Conservation (phyloP, 2,888 invertebrate genomes). For the Dastarcus helophoroides region DNA sequence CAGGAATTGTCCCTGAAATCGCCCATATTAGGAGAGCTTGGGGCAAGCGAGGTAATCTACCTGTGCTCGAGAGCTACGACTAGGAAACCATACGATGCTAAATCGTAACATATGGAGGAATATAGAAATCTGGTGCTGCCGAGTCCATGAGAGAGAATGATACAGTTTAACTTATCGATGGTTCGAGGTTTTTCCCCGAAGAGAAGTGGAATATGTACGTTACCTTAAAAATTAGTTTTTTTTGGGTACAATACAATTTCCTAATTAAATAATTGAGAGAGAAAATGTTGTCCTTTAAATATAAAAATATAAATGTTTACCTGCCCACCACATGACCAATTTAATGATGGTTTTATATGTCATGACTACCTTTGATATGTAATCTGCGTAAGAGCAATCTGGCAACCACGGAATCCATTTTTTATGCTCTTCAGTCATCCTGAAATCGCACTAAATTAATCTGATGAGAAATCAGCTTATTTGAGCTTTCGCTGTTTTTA, state of each 20-base stretch:
- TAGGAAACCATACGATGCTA: conserved; percentile 54
- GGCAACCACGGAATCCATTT: conserved; percentile 47
- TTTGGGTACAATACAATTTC: neutral
- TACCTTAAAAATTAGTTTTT: conserved; percentile 26
- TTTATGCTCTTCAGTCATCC: conserved; percentile 21
- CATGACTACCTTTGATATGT: conserved; percentile 38
- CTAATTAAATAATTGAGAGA: conserved; percentile 1
- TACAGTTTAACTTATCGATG: conserved; percentile 39
- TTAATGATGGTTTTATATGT: conserved; percentile 31
- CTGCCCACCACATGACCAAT: conserved; percentile 29
- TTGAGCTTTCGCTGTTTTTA: conserved; percentile 1
- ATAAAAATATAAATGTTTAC: too few species aligned
- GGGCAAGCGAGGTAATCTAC: too few species aligned
- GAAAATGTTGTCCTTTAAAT: neutral
- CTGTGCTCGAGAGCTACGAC: conserved; percentile 56
- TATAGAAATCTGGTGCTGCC: conserved; percentile 51
- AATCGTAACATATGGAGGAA: conserved; percentile 46
- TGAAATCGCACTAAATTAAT: conserved; percentile 1
- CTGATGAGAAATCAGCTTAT: too few species aligned
- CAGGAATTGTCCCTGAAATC: conserved; percentile 34
- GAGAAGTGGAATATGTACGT: conserved; percentile 41
- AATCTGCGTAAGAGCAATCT: conserved; percentile 42
- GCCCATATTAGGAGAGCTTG: too few species aligned
- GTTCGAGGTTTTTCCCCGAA: conserved; percentile 38
- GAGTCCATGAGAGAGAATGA: conserved; percentile 55